phyloP scores from a whole-genome alignment of 2,888 invertebrate genomes.

The Zaprionus bogoriensis region DNA sequence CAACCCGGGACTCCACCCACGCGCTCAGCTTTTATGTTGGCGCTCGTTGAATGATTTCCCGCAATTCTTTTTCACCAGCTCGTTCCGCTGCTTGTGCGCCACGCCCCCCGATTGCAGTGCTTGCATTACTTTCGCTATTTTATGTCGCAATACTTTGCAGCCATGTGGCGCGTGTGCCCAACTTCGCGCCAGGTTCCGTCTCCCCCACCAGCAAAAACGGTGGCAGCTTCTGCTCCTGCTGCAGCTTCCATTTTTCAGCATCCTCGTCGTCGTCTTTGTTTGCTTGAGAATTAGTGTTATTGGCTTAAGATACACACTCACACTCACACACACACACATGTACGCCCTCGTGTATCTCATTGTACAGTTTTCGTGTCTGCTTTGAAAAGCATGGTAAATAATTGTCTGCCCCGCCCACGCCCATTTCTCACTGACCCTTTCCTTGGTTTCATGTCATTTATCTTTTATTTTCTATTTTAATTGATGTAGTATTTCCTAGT shows the following conservation, averaged over 20 bases:
- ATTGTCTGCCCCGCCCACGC: slow-evolving; percentile 13
- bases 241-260: slow-evolving; percentile 34
- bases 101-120: slow-evolving; percentile 36
- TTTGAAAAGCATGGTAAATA: slow-evolving; percentile 34
- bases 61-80: slow-evolving; percentile 48
- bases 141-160: slow-evolving; percentile 56
- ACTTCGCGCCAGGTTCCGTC: slow-evolving; percentile 13
- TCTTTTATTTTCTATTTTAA: not conserved
- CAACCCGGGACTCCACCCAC: slow-evolving; percentile 61
- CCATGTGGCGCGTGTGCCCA: slow-evolving; percentile 51
- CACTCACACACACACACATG: not conserved
- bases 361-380: slow-evolving; percentile 22
- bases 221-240: slow-evolving; percentile 11
- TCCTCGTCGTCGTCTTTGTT: slow-evolving; percentile 21
- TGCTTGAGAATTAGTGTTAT: slow-evolving; percentile 55
- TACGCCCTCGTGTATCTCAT: not conserved
- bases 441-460: slow-evolving; percentile 8
- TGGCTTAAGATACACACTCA: slow-evolving; percentile 38
- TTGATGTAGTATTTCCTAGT: slow-evolving; percentile 2
- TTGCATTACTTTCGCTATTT: slow-evolving; percentile 41
- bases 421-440: slow-evolving; percentile 12
- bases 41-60: slow-evolving; percentile 60
- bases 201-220: slow-evolving; percentile 3
- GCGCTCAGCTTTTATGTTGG: slow-evolving; percentile 64
- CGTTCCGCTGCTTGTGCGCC: slow-evolving; percentile 31